phyloP scores from a whole-genome alignment of 2,113 vertebrate species.

The Leptosomus discolor region DNA sequence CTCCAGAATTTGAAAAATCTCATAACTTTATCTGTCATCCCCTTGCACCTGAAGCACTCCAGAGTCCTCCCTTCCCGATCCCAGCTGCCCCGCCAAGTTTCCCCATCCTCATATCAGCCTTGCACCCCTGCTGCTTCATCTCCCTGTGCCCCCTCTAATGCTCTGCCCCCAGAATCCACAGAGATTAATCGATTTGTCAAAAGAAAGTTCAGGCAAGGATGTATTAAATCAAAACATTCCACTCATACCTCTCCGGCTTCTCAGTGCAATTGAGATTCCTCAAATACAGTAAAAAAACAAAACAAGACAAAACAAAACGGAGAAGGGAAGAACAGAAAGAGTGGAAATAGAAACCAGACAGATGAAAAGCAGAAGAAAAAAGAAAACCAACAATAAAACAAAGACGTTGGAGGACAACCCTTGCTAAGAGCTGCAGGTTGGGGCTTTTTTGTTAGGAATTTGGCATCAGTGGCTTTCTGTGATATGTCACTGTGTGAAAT shows the following conservation, averaged over 20 bases:
- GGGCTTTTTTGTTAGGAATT: background rate
- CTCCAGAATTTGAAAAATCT: background rate
- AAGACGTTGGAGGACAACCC: constrained; percentile 2
- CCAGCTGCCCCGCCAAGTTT: background rate
- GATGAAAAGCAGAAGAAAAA: constrained; percentile 40
- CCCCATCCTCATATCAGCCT: background rate
- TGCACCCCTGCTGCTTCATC: background rate
- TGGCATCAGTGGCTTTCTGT: background rate
- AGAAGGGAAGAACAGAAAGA: background rate
- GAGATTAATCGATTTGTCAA: constrained; percentile 59
- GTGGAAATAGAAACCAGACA: constrained; percentile 32
- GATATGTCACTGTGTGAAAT: constrained; percentile 9
- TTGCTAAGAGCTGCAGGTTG: constrained; percentile 21
- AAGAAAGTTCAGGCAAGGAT: constrained; percentile 26
- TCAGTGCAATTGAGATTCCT: constrained; percentile 47
- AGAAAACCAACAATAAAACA: constrained; percentile 13
- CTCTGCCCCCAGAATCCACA: constrained; percentile 1
- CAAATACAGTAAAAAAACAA: constrained; percentile 13
- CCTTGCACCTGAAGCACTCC: background rate
- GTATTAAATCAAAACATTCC: constrained; percentile 70
- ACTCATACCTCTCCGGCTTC: constrained; percentile 57
- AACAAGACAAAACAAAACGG: constrained; percentile 23
- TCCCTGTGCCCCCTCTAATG: background rate
- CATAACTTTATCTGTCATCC: constrained; percentile 18
- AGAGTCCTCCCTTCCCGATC: background rate